Evolutionary conservation across 2,797 vertebrate species (phyloP).

Genomic region (Silurus aristotelis): DNA sequence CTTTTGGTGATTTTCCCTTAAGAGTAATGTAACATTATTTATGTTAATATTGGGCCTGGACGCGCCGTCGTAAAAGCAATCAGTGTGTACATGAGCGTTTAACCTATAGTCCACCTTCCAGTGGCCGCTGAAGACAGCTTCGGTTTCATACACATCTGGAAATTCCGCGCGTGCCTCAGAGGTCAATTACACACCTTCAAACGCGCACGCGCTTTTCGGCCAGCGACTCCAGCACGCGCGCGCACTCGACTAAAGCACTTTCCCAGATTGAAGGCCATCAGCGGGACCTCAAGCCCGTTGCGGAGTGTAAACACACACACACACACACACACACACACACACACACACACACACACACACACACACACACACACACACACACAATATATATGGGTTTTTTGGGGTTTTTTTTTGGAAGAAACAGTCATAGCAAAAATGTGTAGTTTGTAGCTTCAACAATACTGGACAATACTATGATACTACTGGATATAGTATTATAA

Average conservation of each 20-base stretch:
- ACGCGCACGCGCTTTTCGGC: constrained; percentile 85
- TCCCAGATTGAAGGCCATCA: constrained; percentile 62
- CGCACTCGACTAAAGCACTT: constrained; percentile 70
- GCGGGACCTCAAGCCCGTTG: background rate
- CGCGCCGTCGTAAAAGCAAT: constrained; percentile 55
- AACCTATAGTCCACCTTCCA: constrained; percentile 81
- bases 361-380: background rate
- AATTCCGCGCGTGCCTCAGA: constrained; percentile 94
- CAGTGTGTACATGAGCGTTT: constrained; percentile 72
- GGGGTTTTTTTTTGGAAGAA: background rate
- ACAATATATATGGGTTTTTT: no score
- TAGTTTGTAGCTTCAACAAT: background rate
- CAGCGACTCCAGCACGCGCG: constrained; percentile 70
- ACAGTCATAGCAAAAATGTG: background rate
- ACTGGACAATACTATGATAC: no score
- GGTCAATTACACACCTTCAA: constrained; percentile 97
- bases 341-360: constrained; percentile 9
- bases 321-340: background rate
- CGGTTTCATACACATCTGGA: constrained; percentile 97
- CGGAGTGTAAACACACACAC: constrained; percentile 14
- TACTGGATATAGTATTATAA: no score
- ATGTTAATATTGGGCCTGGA: constrained; percentile 48
- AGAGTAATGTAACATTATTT: constrained; percentile 28
- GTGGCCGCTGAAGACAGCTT: constrained; percentile 84
- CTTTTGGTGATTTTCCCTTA: constrained; percentile 3